Base-by-base conservation (phyloP, 2,797 vertebrate species). In the Cercopithecus hamlyni region DNA sequence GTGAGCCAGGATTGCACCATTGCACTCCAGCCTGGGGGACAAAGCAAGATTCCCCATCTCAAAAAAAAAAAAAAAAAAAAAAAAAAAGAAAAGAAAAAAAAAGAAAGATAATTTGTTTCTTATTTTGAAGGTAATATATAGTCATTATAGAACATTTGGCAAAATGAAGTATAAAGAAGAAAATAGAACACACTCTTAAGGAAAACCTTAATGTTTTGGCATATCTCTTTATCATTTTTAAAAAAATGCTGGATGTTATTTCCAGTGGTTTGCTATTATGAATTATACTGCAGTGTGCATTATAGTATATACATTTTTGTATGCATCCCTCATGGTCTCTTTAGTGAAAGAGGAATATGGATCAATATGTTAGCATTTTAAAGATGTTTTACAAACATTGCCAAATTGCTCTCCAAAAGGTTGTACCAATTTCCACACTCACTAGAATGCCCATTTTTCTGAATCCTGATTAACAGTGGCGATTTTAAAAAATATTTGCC, bases 211-310 rank as follows among this genome's bases (percentile, higher is more conserved):
- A 77, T 48, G 52, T 50, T 83, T 84, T 88, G 79, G 41, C 75
- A 22, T 94, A 82, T 89, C 81, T 85, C 10, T 85, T 76, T 92
- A 77, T 92, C 5, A 52, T 43, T 77, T 97, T 64, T 19, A 1
- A 55, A 72, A 57, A 45, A 57, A 57, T n/a, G 13, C 75, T 95
- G 72, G 55, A 22, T 10, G 30, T 90, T 90, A 79, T 97, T 95
- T 93, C 73, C 36, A 93, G 2, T 77, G 55, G 57, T 96, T 96
- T 96, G 86, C 61, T 88, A n/a, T 90, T 94, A 92, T 33, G 84
- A 94, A 79, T 94, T 84, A 58, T 61, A 61, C 24, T 90, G 10
- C 45, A 50, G 3, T 70, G 8, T 76, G n/a, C 26, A 27, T 41
- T 61, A n/a, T 70, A 43, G 17, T 64, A 70, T 93, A 75, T 90